Conservation (phyloP, 1,140 invertebrate species). For the Saccostrea cuccullata region DNA sequence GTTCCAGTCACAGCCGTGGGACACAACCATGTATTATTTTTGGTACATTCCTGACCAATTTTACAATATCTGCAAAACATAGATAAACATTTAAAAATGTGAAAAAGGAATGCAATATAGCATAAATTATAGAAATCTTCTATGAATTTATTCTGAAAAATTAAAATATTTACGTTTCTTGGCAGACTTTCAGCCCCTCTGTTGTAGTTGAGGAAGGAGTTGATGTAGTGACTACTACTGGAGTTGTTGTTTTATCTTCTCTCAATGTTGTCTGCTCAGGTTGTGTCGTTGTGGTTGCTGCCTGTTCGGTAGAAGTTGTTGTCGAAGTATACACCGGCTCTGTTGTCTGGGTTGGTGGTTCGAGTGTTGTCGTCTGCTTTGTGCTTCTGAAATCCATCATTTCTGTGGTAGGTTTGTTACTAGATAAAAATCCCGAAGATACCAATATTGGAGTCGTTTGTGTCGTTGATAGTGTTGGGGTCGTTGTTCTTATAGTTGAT, state of each 20-base stretch:
- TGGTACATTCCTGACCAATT: slow-evolving; percentile 47
- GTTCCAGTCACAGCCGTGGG: slow-evolving; percentile 43
- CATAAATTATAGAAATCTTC: neutral
- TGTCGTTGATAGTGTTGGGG: neutral
- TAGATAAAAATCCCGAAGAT: neutral
- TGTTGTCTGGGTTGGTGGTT: neutral
- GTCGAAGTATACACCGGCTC: too few relatives aligned
- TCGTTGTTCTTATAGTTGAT: neutral
- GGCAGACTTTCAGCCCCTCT: neutral
- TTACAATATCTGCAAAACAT: slow-evolving; percentile 39
- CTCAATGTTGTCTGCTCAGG: neutral
- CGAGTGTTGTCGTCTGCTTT: slow-evolving; percentile 14
- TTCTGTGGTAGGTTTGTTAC: neutral
- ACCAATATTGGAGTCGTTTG: neutral
- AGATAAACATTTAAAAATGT: neutral
- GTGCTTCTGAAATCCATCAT: slow-evolving; percentile 10
- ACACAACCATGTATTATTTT: slow-evolving; percentile 44
- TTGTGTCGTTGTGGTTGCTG: neutral
- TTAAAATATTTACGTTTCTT: neutral
- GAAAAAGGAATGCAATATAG: neutral
- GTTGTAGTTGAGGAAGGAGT: neutral
- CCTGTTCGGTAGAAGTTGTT: too few relatives aligned
- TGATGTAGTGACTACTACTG: neutral
- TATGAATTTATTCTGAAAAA: neutral
- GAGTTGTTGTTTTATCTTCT: neutral